Base-by-base conservation (phyloP, 2,888 invertebrate genomes). In the Watsonalla cultraria region DNA sequence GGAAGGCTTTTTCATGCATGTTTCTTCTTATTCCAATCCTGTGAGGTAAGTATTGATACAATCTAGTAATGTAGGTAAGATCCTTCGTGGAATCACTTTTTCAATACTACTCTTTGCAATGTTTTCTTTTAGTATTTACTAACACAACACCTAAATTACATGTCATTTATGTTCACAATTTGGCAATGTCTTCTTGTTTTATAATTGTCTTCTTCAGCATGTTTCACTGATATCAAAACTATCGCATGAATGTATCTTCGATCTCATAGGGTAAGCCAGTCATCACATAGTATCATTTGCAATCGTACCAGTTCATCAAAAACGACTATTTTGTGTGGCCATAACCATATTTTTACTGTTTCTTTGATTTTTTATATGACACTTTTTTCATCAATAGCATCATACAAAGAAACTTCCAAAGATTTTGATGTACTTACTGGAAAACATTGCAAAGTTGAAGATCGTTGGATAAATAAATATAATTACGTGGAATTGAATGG, bases 381-480 rank as follows among this genome's bases (percentile, higher is more conserved):
- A 55, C 62, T 60, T 61, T 56, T 59, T 62, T 60, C 60, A 47
- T 58, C 53, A 33, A 54, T 59, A 57, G 59, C 60, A 52, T 53
- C 51, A 56, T 51, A 54, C 37, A 50, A 53, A 47, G 42, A 46
- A 54, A 24, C 24, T 24, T 24, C 24, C 4, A 24, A 53, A 54
- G 56, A 52, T 54, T 34, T 33, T 47, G 45, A 48, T 51, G 54
- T 58, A 53, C 52, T 61, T 58, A 53, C 52, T 61, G 73, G 88
- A 89, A 90, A 90, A 87, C 90, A 90, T 90, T 90, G 90, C 90
- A 90, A 90, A 89, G 89, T 78, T 69, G 62, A 45, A 5, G 5
- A 5, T 11, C 2, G 11, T 42, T 11, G 8, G 9, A 11, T 11
- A 42, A 8, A 42, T 11, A 11, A n/a, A n/a, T n/a, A 8, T 11